Evolutionary conservation across 2,113 vertebrate species (phyloP).

Genomic region (Halichoerus grypus): DNA sequence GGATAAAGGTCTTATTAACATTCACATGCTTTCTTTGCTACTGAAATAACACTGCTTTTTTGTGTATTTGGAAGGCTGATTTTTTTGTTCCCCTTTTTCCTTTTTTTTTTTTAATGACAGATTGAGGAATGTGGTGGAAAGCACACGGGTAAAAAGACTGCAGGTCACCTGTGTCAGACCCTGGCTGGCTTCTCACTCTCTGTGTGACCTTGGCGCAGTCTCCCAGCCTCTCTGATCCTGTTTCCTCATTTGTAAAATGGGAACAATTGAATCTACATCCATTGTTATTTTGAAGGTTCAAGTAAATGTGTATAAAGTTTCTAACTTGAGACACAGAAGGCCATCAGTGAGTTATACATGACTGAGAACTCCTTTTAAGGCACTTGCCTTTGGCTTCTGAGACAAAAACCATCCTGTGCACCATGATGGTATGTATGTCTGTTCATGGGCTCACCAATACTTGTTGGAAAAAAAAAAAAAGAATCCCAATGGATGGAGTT

Average conservation of each 20-base stretch:
- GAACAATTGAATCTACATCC: not conserved
- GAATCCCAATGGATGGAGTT: not conserved
- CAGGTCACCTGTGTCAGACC: not conserved
- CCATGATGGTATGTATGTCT: not conserved
- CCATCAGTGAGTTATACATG: not conserved
- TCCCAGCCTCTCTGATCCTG: not conserved
- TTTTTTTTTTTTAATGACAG: slow-evolving; percentile 25
- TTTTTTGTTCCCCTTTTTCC: not conserved
- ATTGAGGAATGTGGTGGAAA: slow-evolving; percentile 42
- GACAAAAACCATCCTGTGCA: not conserved
- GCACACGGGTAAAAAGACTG: not conserved
- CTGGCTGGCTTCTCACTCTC: not conserved
- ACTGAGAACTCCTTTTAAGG: not conserved
- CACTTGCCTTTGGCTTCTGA: not conserved
- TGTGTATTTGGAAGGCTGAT: not conserved
- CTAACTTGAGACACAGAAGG: not conserved
- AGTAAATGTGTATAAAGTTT: not conserved
- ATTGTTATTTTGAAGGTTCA: not conserved
- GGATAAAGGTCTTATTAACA: slow-evolving; percentile 72
- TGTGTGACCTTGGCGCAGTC: not conserved
- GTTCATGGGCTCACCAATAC: not conserved
- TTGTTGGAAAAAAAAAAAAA: not conserved
- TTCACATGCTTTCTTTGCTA: slow-evolving; percentile 11
- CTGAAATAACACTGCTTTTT: slow-evolving; percentile 28
- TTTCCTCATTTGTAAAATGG: not conserved